Conservation (phyloP, 2,113 vertebrate genomes). For the Eudorcas thomsonii region DNA sequence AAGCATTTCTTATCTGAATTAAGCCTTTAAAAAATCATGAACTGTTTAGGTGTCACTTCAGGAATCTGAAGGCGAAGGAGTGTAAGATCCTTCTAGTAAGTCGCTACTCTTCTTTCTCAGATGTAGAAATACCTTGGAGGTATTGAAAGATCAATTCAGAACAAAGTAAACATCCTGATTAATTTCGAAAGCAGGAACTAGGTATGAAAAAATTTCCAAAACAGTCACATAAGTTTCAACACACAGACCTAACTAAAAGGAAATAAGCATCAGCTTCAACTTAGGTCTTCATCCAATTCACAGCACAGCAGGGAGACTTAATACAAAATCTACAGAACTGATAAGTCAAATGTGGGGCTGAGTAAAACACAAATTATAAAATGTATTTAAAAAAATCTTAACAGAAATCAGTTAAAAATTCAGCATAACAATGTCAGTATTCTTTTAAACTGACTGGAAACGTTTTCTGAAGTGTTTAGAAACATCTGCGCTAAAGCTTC, state of each 20-base stretch:
- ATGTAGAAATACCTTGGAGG: background rate
- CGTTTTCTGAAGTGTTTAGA: background rate
- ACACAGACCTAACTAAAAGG: conserved; percentile 13
- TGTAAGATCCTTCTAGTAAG: background rate
- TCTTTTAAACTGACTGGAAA: conserved; percentile 21
- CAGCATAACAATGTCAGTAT: background rate
- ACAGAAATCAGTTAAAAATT: conserved; percentile 11
- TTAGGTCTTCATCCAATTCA: conserved; percentile 33
- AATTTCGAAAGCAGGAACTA: conserved; percentile 55
- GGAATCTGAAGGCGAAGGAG: background rate
- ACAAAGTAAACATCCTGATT: conserved; percentile 50
- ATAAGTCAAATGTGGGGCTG: background rate
- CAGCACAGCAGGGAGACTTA: background rate
- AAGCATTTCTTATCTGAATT: background rate
- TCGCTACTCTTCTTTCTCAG: background rate
- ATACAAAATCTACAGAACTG: conserved; percentile 9
- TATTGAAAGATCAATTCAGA: conserved; percentile 47
- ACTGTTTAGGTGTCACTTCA: conserved; percentile 1
- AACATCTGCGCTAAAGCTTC: background rate
- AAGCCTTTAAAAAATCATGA: background rate
- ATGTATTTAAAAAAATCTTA: background rate
- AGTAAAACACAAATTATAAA: conserved; percentile 2
- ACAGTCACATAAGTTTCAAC: conserved; percentile 34
- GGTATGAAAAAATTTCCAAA: conserved; percentile 44
- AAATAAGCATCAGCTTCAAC: conserved; percentile 39